Base-by-base conservation (phyloP, 2,888 invertebrate genomes). In the Eupithecia dodoneata region DNA sequence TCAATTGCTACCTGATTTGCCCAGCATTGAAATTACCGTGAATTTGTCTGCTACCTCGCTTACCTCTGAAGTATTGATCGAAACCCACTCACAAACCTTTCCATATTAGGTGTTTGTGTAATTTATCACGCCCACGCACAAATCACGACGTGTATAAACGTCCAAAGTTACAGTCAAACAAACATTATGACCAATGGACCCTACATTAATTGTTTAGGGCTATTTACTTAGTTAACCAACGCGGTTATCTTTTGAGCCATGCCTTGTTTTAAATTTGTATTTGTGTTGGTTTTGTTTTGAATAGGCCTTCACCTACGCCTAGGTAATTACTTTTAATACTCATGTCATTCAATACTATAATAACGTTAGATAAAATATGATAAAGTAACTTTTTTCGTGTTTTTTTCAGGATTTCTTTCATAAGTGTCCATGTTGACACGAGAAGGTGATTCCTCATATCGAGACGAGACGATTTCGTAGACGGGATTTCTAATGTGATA, bases 141-240 rank as follows among this genome's bases (percentile, higher is more conserved):
- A 85, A 84, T 87, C 81, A 82, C 82, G 83, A 81, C 81, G 83
- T 83, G 83, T 78, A 80, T 77, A 74, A 77, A 82, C 84, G 87
- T 81, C 86, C 85, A 84, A 90, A 92, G 89, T 91, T 88, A 90
- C 87, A 90, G 84, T 88, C 90, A 92, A 93, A 91, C 94, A 94
- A 93, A 91, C 91, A 93, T 91, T 89, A 93, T 93, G 93, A 92
- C 94, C 93, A 93, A 93, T 94, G 93, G 92, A 90, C 92, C 94
- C 93, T 87, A 90, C 91, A 92, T 93, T 94, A 93, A 93, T 94
- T 92, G 92, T 85, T 87, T 80, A 91, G 93, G 92, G 90, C 82
- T 94, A 94, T 94, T 95, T 92, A 92, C 93, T 90, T 89, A 89
- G 91, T 89, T 89, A 90, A 92, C 93, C 90, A 88, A 81, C 84